phyloP scores from a whole-genome alignment of 2,113 vertebrate species.

The Aspidoscelis tigris region DNA sequence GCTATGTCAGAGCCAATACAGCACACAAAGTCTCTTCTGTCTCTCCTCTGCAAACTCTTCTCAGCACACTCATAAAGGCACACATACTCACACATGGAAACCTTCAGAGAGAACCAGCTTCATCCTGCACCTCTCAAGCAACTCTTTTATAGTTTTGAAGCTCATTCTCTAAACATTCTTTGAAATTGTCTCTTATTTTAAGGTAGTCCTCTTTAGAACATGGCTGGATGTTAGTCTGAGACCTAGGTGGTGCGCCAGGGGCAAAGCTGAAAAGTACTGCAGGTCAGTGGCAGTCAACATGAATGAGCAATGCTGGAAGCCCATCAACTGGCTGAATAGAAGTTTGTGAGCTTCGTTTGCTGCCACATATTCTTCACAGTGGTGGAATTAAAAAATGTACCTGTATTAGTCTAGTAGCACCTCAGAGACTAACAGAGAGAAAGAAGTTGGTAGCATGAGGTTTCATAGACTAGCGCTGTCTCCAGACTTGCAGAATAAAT shows the following conservation, averaged over 20 bases:
- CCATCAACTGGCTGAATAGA: neutral
- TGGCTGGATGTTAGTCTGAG: neutral
- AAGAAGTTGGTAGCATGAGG: too few relatives aligned
- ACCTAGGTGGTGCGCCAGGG: too few relatives aligned
- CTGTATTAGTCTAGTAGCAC: too few relatives aligned
- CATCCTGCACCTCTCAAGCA: slow-evolving; percentile 45
- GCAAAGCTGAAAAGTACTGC: too few relatives aligned
- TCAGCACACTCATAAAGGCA: slow-evolving; percentile 71
- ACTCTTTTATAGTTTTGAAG: neutral
- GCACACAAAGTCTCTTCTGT: slow-evolving; percentile 93
- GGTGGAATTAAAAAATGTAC: too few relatives aligned
- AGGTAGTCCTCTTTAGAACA: neutral
- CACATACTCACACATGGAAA: slow-evolving; percentile 79
- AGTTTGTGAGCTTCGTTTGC: too few relatives aligned
- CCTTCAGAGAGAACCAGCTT: slow-evolving; percentile 73
- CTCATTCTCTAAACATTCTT: neutral
- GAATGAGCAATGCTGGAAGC: neutral
- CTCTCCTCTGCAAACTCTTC: slow-evolving; percentile 82
- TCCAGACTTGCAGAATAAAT: too few relatives aligned
- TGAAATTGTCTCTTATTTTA: neutral
- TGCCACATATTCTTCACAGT: too few relatives aligned
- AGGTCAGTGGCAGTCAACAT: too few relatives aligned
- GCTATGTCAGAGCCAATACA: slow-evolving; percentile 66
- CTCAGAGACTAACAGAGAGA: too few relatives aligned
- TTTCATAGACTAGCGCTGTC: too few relatives aligned